phyloP scores from a whole-genome alignment of 2,888 invertebrate genomes.

The Trichogramma evanescens region DNA sequence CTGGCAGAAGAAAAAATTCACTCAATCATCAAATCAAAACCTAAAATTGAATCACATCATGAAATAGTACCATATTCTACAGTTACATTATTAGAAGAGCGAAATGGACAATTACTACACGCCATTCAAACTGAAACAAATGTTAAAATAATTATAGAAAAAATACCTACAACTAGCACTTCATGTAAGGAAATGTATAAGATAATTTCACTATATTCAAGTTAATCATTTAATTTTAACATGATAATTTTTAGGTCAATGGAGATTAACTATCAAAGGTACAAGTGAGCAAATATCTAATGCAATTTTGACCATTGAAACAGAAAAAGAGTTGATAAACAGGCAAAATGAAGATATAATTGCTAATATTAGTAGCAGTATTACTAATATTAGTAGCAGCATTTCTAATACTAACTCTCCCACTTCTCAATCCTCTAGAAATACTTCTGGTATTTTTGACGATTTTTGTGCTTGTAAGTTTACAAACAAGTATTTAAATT shows the following conservation, averaged over 20 bases:
- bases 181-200: not conserved
- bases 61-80: slow-evolving; percentile 61
- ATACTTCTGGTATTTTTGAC: not conserved
- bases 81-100: slow-evolving; percentile 68
- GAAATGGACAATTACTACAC: slow-evolving; percentile 64
- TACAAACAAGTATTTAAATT: not conserved
- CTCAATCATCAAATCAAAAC: slow-evolving; percentile 62
- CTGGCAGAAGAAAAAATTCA: slow-evolving; percentile 67
- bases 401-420: slow-evolving; percentile 26
- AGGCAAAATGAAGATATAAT: slow-evolving; percentile 24
- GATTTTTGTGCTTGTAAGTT: not conserved
- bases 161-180: slow-evolving; percentile 7
- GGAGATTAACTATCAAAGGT: slow-evolving; percentile 53
- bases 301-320: slow-evolving; percentile 64
- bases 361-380: slow-evolving; percentile 23
- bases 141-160: slow-evolving; percentile 63
- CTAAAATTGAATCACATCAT: slow-evolving; percentile 60
- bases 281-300: slow-evolving; percentile 67
- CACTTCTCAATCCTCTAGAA: not conserved
- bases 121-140: slow-evolving; percentile 66
- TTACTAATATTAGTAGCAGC: slow-evolving; percentile 28
- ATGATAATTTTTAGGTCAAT: slow-evolving; percentile 20
- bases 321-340: slow-evolving; percentile 55
- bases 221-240: slow-evolving; percentile 20
- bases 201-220: not conserved